Conservation (phyloP, 2,888 invertebrate species). For the Gymnosoma rotundatum region DNA sequence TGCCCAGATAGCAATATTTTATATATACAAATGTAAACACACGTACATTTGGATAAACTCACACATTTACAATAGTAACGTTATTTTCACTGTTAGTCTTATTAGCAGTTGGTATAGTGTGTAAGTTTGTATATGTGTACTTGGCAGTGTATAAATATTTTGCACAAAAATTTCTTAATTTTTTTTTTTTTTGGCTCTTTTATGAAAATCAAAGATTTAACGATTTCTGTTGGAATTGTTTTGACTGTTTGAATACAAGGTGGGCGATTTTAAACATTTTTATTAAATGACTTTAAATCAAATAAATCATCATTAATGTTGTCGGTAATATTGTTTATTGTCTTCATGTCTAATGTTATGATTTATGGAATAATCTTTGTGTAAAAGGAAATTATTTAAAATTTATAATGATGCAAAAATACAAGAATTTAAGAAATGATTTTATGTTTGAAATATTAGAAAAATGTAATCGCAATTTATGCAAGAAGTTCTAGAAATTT, state of each 20-base stretch:
- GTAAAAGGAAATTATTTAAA: not conserved
- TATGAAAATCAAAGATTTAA: constrained; percentile 6
- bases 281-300: constrained; percentile 37
- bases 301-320: constrained; percentile 9
- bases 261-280: constrained; percentile 25
- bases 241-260: constrained; percentile 4
- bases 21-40: constrained; percentile 18
- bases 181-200: constrained; percentile 22
- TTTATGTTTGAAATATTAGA: too few species aligned
- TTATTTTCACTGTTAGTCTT: constrained; percentile 37
- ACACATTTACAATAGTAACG: constrained; percentile 33
- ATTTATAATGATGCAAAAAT: too few species aligned
- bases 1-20: not conserved
- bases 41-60: constrained; percentile 5
- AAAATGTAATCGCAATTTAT: too few species aligned
- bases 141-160: constrained; percentile 18
- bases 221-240: constrained; percentile 14
- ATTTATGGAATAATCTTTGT: not conserved
- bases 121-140: not conserved
- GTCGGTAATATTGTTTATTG: not conserved
- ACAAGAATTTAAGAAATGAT: too few species aligned
- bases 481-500: too few species aligned
- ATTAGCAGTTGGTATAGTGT: constrained; percentile 15
- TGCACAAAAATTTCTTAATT: constrained; percentile 10
- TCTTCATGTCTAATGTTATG: not conserved